These are phyloP conservation scores for Apus apus DNA, from an alignment of 2,113 vertebrate species.

Conservation along the genomic window DNA sequence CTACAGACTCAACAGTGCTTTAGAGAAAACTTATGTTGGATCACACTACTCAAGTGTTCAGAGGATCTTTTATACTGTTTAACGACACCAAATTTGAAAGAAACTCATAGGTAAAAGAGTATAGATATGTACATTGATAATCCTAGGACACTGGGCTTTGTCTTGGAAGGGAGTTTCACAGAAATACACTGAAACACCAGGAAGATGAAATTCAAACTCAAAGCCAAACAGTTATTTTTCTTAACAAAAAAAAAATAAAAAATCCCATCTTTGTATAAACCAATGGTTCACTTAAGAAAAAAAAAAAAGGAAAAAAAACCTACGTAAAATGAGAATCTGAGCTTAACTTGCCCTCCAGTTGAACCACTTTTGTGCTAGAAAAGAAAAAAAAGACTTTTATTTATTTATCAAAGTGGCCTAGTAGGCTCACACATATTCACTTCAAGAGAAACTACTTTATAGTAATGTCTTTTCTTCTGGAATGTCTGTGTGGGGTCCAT, in stretches of 20 bases:
- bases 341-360: conserved; percentile 21
- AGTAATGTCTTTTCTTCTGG: conserved; percentile 13
- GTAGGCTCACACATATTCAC: conserved; percentile 1
- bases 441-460: conserved; percentile 43
- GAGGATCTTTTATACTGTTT: not conserved
- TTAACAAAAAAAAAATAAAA: not conserved
- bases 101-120: not conserved
- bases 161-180: not conserved
- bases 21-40: not conserved
- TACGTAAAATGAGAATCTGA: not conserved
- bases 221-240: not conserved
- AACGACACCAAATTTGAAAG: not conserved
- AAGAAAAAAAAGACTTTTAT: conserved; percentile 21
- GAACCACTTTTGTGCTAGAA: conserved; percentile 19
- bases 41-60: not conserved
- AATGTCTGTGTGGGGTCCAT: conserved; percentile 70
- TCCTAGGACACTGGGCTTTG: not conserved
- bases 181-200: not conserved
- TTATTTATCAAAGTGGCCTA: conserved; percentile 40
- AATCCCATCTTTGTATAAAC: not conserved
- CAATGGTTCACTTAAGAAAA: not conserved
- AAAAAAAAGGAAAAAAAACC: not conserved
- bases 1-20: not conserved
- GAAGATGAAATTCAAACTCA: not conserved
- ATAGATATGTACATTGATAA: not conserved